Base-by-base conservation (phyloP, 2,888 invertebrate genomes). In the Lagria hirta region DNA sequence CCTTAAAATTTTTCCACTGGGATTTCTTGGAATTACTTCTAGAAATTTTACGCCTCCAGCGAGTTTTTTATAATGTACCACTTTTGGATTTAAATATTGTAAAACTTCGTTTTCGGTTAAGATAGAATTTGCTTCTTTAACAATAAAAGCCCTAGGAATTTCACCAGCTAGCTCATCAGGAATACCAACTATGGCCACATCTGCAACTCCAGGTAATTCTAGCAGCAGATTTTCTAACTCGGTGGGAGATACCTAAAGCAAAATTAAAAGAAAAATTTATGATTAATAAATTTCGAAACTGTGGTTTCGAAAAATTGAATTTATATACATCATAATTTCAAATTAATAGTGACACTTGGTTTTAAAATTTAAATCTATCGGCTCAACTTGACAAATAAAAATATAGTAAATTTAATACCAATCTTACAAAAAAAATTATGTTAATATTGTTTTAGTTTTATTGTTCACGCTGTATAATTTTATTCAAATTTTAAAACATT, bases 211-310 rank as follows among this genome's bases (percentile, higher is more conserved):
- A 0, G 83, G 80, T 49, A 82, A 77, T 62, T 85, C 82, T 66
- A 86, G 75, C 23, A 91, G 77, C 3, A 90, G 65, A 52, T 82
- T 84, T 70, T 92, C 91, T 43, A 91, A 69, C 72, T 92, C 91
- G 2, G 90, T 88, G 12, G 91, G 91, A 0, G 91, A 86, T 15
- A 91, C 90, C 87, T 89, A 73, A 56, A 58, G 15, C 18, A 13
- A 34, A 23, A 30, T 17, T 18, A 18, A 18, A 18, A 5, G 20
- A 18, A 18, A 18, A 6, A 18, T 18, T 18, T 18, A 6, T 18
- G 20, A 18, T 6, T 6, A 18, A 18, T 6, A 18, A 18, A 18
- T 6, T n/a, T 6, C 20, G 20, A 18, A 18, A 18, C 20, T 18
- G 20, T 18, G n/a, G 20, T 18, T 18, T 18, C n/a, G n/a, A n/a